Evolutionary conservation across 2,888 invertebrate species (phyloP), one percentile per base, ranked within the genome.

Genomic region (Alloplasta piceator): DNA sequence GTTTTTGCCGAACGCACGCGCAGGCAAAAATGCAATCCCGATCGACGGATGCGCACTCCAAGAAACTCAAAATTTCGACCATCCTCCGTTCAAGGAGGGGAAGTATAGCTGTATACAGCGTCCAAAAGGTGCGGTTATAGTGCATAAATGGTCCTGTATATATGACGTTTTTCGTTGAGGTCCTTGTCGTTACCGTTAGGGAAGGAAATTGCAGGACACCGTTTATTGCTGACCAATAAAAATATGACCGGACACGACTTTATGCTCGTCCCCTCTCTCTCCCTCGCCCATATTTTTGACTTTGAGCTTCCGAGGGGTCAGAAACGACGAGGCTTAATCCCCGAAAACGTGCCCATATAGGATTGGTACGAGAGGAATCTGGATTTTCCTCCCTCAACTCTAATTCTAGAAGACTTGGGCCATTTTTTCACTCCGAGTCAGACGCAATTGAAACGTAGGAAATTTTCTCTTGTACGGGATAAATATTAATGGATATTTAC

Each of bases 161-260:
- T 52, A 52, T 52, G 7, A 14, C 14, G 14, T 52, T 52, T 75
- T 60, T 61, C 10, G 41, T 50, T 66, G 10, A 41, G 41, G 60
- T 43, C 14, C 60, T 1, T 58, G 12, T 50, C 68, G 77, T 83
- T 83, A 85, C 85, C 83, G 83, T 86, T 83, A 83, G 75, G 75
- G 50, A 82, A 43, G 66, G 55, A 77, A 67, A 87, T 85, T 78
- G 84, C 81, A 80, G 77, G 55, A 66, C n/a, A 73, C 63, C 26
- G 26, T 87, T 87, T 87, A 87, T 85, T 86, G 84, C 86, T 75
- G 50, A 67, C 72, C 83, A 86, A 86, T 87, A 87, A 87, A 87
- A 73, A 82, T 80, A 73, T 76, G 78, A 83, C 80, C 82, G 75
- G 50, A 41, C 48, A 43, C 60, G 39, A 60, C 38, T 38, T 26